These are phyloP conservation scores for Epiblema foenella DNA, from an alignment of 2,888 invertebrate species.

Conservation along the genomic window DNA sequence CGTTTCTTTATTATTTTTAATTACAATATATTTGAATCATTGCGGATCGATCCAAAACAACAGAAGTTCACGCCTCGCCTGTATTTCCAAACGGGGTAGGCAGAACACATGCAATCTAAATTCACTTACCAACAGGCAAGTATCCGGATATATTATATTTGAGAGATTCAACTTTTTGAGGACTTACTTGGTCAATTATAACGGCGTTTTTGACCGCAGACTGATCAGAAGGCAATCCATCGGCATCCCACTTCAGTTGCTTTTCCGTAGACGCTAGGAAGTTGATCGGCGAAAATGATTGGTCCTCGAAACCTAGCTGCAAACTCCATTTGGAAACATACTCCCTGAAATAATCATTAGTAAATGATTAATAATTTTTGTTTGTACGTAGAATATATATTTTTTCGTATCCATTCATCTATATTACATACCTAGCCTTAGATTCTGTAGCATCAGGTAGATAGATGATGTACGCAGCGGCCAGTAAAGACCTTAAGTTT, in stretches of 20 bases:
- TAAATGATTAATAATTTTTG: background rate
- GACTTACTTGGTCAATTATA: constrained; percentile 88
- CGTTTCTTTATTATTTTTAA: no score
- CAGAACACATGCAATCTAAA: no score
- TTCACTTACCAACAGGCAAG: no score
- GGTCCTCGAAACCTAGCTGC: constrained; percentile 71
- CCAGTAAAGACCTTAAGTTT: constrained; percentile 87
- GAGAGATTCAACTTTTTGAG: background rate
- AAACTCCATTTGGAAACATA: constrained; percentile 80
- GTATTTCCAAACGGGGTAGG: no score
- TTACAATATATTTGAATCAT: no score
- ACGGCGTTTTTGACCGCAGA: constrained; percentile 93
- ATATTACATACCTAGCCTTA: constrained; percentile 77
- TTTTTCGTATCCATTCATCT: background rate
- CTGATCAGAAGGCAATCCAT: constrained; percentile 92
- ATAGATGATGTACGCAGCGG: constrained; percentile 92
- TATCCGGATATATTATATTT: no score
- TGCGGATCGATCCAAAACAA: no score
- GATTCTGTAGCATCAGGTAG: constrained; percentile 89
- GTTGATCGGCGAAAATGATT: constrained; percentile 71
- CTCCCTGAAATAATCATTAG: constrained; percentile 59
- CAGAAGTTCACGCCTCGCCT: no score
- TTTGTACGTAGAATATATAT: background rate
- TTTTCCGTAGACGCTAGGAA: constrained; percentile 82
- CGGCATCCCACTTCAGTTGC: constrained; percentile 93